These are phyloP conservation scores for Poecilus cupreus DNA, from an alignment of 2,888 invertebrate species.

Conservation along the genomic window DNA sequence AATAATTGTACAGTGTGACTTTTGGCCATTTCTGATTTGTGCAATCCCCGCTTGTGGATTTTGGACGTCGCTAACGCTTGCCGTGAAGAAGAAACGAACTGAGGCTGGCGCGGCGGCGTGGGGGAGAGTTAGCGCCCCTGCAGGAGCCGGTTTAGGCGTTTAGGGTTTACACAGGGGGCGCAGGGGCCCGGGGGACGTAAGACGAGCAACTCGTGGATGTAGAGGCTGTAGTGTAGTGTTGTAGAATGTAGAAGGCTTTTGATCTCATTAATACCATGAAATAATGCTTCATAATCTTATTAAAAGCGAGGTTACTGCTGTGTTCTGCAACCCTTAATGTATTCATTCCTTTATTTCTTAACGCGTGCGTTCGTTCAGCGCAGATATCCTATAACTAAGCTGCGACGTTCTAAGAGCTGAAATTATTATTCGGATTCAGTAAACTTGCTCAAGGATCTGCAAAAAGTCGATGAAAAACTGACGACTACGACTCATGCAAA, in stretches of 20 bases:
- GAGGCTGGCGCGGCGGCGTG: neutral
- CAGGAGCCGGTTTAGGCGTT: conserved; percentile 20
- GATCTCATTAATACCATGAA: conserved; percentile 85
- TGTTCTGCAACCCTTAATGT: conserved; percentile 73
- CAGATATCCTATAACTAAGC: conserved; percentile 45
- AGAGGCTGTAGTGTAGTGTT: conserved; percentile 67
- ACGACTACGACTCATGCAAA: conserved; percentile 4
- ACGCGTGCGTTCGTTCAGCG: conserved; percentile 66
- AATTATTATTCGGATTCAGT: conserved; percentile 41
- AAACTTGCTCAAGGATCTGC: conserved; percentile 36
- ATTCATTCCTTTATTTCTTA: conserved; percentile 73
- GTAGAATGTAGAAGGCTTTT: conserved; percentile 81
- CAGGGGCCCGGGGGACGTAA: conserved; percentile 25
- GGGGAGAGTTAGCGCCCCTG: conserved; percentile 9
- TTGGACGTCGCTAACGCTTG: too few relatives aligned
- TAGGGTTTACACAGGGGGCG: conserved; percentile 25
- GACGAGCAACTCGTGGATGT: conserved; percentile 66
- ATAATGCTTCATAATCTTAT: conserved; percentile 86
- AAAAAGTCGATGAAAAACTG: conserved; percentile 29
- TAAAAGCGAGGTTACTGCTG: conserved; percentile 82
- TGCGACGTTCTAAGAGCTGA: conserved; percentile 40
- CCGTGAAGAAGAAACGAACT: too few relatives aligned
- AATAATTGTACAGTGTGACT: too few relatives aligned
- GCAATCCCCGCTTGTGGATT: too few relatives aligned
- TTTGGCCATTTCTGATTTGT: too few relatives aligned